Evolutionary conservation across 2,797 vertebrate genomes (phyloP).

Genomic region (Scolopax bukidnonensis): DNA sequence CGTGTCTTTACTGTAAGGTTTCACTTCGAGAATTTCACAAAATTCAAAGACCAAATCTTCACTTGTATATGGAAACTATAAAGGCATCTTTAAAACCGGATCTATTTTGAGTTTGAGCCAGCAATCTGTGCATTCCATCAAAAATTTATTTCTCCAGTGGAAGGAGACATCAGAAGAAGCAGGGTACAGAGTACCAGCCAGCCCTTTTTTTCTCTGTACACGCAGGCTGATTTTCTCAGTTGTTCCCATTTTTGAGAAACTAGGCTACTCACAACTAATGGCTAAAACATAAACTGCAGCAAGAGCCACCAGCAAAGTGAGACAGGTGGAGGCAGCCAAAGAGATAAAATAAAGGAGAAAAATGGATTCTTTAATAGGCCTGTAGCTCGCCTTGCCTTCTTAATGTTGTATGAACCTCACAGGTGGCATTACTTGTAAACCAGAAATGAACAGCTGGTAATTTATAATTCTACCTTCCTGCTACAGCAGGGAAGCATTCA

Average conservation of each 20-base stretch:
- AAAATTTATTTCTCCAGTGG: not conserved
- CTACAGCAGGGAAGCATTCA: not conserved
- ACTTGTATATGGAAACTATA: not conserved
- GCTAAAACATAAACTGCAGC: not conserved
- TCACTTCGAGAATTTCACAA: not conserved
- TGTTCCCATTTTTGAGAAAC: not conserved
- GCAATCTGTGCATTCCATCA: not conserved
- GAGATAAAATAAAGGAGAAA: not conserved
- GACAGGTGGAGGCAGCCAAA: not conserved
- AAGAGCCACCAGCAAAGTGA: not conserved
- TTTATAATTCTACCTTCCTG: not conserved
- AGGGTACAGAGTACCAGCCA: not conserved
- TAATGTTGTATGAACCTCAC: rapidly evolving
- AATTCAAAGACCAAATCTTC: not conserved
- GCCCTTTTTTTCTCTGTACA: rapidly evolving
- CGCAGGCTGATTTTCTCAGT: not conserved
- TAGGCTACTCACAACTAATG: not conserved
- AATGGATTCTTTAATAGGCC: rapidly evolving
- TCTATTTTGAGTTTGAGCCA: not conserved
- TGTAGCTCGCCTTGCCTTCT: not conserved
- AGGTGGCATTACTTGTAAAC: not conserved
- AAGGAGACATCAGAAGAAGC: not conserved
- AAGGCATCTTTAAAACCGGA: not conserved
- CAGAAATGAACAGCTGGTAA: not conserved
- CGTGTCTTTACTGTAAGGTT: not conserved